phyloP scores from a whole-genome alignment of 2,113 vertebrate genomes.

The Lophura nycthemera region DNA sequence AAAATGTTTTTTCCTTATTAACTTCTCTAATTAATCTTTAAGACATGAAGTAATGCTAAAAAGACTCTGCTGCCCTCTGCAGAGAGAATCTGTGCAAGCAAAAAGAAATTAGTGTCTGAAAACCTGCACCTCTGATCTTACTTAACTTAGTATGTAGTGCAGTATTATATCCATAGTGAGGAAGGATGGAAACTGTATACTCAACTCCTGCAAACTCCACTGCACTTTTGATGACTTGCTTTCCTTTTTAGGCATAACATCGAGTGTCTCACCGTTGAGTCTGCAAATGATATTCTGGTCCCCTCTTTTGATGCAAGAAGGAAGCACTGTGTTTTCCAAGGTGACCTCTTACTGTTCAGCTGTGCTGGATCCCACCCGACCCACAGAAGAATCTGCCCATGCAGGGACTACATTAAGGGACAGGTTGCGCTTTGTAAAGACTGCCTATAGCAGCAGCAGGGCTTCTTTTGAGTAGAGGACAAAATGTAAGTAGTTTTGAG shows the following conservation, averaged over 20 bases:
- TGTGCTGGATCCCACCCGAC: constrained; percentile 90
- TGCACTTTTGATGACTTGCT: not conserved
- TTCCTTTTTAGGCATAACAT: constrained; percentile 85
- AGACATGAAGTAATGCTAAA: not conserved
- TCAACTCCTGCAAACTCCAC: not conserved
- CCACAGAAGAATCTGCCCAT: constrained; percentile 92
- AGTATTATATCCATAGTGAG: not conserved
- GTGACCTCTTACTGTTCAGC: constrained; percentile 96
- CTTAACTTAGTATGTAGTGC: not conserved
- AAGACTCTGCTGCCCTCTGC: constrained; percentile 50
- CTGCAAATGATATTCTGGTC: constrained; percentile 88
- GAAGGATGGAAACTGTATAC: not conserved
- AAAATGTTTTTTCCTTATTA: not conserved
- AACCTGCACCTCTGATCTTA: not conserved
- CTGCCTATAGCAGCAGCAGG: constrained; percentile 89
- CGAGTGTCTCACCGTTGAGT: constrained; percentile 89
- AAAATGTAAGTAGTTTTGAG: constrained; percentile 15
- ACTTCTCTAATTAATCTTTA: not conserved
- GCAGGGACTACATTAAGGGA: constrained; percentile 98
- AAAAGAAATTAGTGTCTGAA: not conserved
- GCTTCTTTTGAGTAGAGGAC: constrained; percentile 19
- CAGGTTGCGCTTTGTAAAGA: constrained; percentile 96
- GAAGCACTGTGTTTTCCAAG: constrained; percentile 94
- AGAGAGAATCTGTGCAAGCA: not conserved
- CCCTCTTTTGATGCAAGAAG: constrained; percentile 87